Base-by-base conservation (phyloP, 2,797 vertebrate species). In the Pempheris klunzingeri region DNA sequence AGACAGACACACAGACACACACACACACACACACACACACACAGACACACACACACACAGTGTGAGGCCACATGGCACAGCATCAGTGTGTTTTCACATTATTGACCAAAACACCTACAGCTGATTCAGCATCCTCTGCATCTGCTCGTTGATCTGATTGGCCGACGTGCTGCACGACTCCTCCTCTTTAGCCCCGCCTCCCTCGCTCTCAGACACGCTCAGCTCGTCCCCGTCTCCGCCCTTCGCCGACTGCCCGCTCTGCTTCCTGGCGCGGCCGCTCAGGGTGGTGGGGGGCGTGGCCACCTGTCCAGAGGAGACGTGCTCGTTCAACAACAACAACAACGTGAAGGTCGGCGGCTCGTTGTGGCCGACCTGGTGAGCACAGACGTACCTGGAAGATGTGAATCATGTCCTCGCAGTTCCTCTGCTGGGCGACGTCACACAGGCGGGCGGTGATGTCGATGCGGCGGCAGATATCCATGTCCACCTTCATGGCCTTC, bases 401-500 rank as follows among this genome's bases (percentile, higher is more conserved):
- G 82, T 95, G 93, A 81, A 96, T 96, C 95, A 97, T 94, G 84
- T 98, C 97, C 88, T 98, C 96, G 0, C 97, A 98, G 94, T 97
- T 98, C 43, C 97, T 95, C 92, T 98, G 97, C 90, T 98, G 97
- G 0, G 97, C 97, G 49, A 98, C 95, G 0, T 98, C 97, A 0
- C 97, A 98, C 54, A 98, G 95, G 20, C 97, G 96, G 50, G 97
- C 97, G 0, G 97, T 98, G 94, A 98, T 98, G 90, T 98, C 97
- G 0, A 98, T 98, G 39, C 97, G 94, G 7, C 97, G 95, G 77
- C 97, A 98, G 92, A 98, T 98, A 59, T 98, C 97, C 97, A 98
- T 98, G 88, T 98, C 97, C 62, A 98, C 97, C 78, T 96, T 97
- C 97, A 97, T 98, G 92, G 97, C 97, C 84, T 98, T 98, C 77